Evolutionary conservation across 2,113 vertebrate species (phyloP).

Genomic region (chimpanzee (Pan troglodytes)): NHGRI_mPanTro3-v2.1_pri NC_072398.2:27294501-27295000

Average conservation of each 20-base stretch:
- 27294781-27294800: background rate
- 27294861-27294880: background rate
- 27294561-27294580: background rate
- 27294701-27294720: background rate
- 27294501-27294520: background rate
- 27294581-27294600: background rate
- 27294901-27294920: too few relatives aligned
- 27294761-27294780: background rate
- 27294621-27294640: background rate
- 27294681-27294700: background rate
- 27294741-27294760: background rate
- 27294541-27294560: background rate
- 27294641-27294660: background rate
- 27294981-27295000: too few relatives aligned
- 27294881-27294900: too few relatives aligned
- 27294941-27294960: too few relatives aligned
- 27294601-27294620: background rate
- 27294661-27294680: background rate
- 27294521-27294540: background rate
- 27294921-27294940: too few relatives aligned
- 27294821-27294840: background rate
- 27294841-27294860: background rate
- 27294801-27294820: background rate
- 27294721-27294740: background rate
- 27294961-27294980: too few relatives aligned